Evolutionary conservation across 2,888 invertebrate species (phyloP).

Genomic region (Antheraea assamensis): DNA sequence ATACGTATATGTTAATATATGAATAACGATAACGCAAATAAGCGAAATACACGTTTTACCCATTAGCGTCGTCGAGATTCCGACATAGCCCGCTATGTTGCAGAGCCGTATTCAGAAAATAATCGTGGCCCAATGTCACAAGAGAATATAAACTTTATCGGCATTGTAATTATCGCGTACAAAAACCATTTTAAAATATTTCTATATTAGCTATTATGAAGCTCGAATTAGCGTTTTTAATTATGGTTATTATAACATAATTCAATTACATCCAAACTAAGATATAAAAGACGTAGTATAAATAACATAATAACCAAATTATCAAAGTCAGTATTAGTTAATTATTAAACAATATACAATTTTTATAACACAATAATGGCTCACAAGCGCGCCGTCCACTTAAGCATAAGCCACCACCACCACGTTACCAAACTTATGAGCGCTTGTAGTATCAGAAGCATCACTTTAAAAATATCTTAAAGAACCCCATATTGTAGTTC

Average conservation of each 20-base stretch:
- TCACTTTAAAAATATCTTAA: too few relatives aligned
- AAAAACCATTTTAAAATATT: neutral
- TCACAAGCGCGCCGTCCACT: too few relatives aligned
- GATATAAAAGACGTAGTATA: neutral
- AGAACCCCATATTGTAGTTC: too few relatives aligned
- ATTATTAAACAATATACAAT: neutral
- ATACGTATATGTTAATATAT: neutral
- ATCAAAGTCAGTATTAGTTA: neutral
- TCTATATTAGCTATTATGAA: too few relatives aligned
- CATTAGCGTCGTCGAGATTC: slow-evolving; percentile 26
- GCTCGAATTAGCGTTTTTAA: neutral
- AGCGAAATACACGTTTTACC: slow-evolving; percentile 29
- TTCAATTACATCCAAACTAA: neutral
- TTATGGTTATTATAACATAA: neutral
- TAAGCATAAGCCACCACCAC: too few relatives aligned
- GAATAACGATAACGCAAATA: slow-evolving; percentile 23
- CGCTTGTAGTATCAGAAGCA: too few relatives aligned
- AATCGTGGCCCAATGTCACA: neutral
- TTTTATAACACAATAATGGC: neutral
- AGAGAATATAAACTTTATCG: neutral
- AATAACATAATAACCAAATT: neutral
- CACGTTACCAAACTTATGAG: too few relatives aligned
- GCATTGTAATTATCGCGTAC: neutral
- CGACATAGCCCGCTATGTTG: slow-evolving; percentile 14
- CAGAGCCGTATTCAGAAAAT: neutral